Base-by-base conservation (phyloP, 2,797 vertebrate genomes). In the Garrulus glandarius region DNA sequence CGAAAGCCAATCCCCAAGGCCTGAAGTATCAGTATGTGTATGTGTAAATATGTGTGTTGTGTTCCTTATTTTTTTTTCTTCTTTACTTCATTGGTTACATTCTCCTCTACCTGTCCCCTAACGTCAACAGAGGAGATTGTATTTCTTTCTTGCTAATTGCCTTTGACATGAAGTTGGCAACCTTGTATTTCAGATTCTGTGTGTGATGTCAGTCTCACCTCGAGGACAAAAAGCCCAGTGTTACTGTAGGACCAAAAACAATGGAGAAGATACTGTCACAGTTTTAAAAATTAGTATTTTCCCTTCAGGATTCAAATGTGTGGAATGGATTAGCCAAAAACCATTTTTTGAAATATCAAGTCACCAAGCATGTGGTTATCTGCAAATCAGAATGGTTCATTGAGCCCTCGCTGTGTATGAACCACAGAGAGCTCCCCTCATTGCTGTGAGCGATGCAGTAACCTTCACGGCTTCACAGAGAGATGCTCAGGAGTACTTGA, bases 81-180 rank as follows among this genome's bases (percentile, higher is more conserved):
- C 30, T 87, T 92, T 89, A 75, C 29, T 86, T 87, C 46, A 37
- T 24, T 71, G 69, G 20, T 57, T 84, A 59, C 24, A 34, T 4
- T 96, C 60, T 95, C 91, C 83, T 94, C 93, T 95, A 95, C 83
- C 83, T 94, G 83, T 56, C 93, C 94, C 43, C 83, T 85, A 65
- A 90, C 39, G 85, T 90, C 94, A 95, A 41, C 29, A 86, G 80
- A 93, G 70, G 59, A 92, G 63, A 88, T 4, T 63, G 11, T 72
- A 71, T 93, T 93, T 92, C 47, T 55, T 90, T 86, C 69, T 55
- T 69, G 57, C 77, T 95, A 95, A 96, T 92, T 90, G 83, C 63
- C n/a, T 95, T 85, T 96, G 94, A 97, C 61, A 2, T 52, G 43
- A 84, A 90, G 69, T 59, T 92, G 85, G 69, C 72, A 94, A 82